Percentiles rank a stretch among this genome's conserved stretches.
phyloP scores from a whole-genome alignment of 2,888 invertebrate species.

The Stenolophus ochropezus region DNA sequence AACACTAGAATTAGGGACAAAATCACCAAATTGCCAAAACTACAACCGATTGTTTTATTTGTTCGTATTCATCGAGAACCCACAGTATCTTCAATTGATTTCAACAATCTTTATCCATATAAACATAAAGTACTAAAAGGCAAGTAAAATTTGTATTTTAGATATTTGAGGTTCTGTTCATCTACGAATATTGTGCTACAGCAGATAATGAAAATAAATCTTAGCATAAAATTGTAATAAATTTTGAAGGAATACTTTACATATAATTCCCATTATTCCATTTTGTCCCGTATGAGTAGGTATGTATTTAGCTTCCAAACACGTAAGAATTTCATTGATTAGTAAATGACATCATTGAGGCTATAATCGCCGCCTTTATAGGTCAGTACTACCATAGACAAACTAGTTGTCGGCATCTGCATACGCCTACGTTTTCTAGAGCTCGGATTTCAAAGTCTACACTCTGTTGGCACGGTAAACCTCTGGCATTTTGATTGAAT shows the following conservation, averaged over 20 bases:
- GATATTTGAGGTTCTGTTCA: no score
- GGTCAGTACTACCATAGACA: neutral
- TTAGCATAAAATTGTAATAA: no score
- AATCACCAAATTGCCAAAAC: no score
- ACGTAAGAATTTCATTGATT: neutral
- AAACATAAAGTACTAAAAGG: no score
- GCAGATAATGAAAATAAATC: no score
- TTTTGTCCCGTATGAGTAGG: neutral
- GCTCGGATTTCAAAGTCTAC: neutral
- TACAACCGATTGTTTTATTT: no score
- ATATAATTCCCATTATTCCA: neutral
- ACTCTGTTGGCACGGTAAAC: neutral
- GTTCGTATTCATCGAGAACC: no score
- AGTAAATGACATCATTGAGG: conserved; percentile 8
- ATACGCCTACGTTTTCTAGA: neutral
- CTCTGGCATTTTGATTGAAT: neutral
- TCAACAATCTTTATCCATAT: no score
- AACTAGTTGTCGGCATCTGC: neutral
- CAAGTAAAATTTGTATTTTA: no score
- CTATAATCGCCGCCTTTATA: neutral
- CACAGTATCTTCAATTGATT: no score
- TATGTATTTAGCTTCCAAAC: neutral
- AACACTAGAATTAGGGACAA: no score
- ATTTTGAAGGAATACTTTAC: neutral
- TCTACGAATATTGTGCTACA: no score